phyloP scores from a whole-genome alignment of 2,888 invertebrate genomes.

The Vandiemenella viatica region DNA sequence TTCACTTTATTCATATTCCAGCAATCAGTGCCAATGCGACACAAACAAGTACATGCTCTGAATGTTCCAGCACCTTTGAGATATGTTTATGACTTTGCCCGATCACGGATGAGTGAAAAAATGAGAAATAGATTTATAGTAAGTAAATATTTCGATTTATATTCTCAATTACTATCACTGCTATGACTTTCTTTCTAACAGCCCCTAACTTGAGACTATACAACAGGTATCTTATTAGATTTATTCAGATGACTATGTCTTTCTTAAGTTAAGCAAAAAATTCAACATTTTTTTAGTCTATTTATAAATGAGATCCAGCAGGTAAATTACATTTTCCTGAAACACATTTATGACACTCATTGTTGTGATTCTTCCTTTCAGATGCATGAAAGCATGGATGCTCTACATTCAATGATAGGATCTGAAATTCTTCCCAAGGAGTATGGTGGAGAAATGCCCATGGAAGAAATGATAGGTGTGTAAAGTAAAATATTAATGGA shows the following conservation, averaged over 20 bases:
- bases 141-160: too few relatives aligned
- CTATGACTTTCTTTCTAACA: too few relatives aligned
- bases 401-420: conserved; percentile 43
- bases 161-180: too few relatives aligned
- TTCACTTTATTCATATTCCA: conserved; percentile 32
- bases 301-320: background rate
- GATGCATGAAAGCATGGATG: conserved; percentile 41
- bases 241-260: too few relatives aligned
- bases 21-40: conserved; percentile 66
- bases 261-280: too few relatives aligned
- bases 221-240: too few relatives aligned
- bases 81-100: conserved; percentile 59
- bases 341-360: background rate
- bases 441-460: conserved; percentile 54
- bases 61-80: conserved; percentile 57
- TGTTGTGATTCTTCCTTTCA: conserved; percentile 24
- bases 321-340: background rate
- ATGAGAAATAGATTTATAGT: conserved; percentile 51
- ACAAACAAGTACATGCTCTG: conserved; percentile 58
- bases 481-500: too few relatives aligned
- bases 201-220: too few relatives aligned
- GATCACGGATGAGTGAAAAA: conserved; percentile 52
- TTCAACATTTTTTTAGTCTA: too few relatives aligned
- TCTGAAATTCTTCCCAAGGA: conserved; percentile 49
- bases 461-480: conserved; percentile 48